A percentile compares a stretch with the other conserved stretches of the same genome.
Evolutionary conservation across 1,140 invertebrate genomes (phyloP).

Genomic region (Tachypleus tridentatus): DNA sequence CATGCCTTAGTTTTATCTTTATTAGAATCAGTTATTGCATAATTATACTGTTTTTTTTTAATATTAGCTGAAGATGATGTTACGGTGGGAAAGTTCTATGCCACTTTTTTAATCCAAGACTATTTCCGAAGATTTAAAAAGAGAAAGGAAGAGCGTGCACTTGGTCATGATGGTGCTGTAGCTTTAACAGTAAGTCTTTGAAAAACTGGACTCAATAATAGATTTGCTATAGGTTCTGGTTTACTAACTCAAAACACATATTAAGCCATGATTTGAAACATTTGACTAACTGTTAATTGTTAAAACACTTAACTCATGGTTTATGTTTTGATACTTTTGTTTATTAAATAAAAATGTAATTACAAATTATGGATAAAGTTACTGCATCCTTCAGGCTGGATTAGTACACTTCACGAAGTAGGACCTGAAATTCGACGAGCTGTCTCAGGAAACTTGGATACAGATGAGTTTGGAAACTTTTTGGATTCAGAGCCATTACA

Average conservation of each 20-base stretch:
- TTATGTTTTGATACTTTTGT: no score
- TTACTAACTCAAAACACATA: no score
- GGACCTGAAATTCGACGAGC: slow-evolving; percentile 94
- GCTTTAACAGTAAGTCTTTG: no score
- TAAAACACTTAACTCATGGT: no score
- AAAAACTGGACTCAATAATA: no score
- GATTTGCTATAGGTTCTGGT: no score
- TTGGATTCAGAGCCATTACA: slow-evolving; percentile 25
- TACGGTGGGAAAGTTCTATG: slow-evolving; percentile 99
- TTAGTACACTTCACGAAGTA: slow-evolving; percentile 94
- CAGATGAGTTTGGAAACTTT: slow-evolving; percentile 52
- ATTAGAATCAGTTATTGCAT: background rate
- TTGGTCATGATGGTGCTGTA: no score
- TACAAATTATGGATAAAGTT: background rate
- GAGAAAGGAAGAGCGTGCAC: slow-evolving; percentile 63
- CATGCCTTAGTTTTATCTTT: no score
- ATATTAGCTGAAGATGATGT: slow-evolving; percentile 87
- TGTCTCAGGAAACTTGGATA: slow-evolving; percentile 91
- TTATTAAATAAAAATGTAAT: no score
- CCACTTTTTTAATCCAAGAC: slow-evolving; percentile 99
- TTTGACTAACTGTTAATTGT: no score
- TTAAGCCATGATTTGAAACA: no score
- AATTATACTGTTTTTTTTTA: background rate
- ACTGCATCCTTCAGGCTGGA: slow-evolving; percentile 48
- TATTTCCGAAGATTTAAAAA: slow-evolving; percentile 99